Base-by-base conservation (phyloP, 1,140 invertebrate genomes). In the Drosophila grimshawi region DNA sequence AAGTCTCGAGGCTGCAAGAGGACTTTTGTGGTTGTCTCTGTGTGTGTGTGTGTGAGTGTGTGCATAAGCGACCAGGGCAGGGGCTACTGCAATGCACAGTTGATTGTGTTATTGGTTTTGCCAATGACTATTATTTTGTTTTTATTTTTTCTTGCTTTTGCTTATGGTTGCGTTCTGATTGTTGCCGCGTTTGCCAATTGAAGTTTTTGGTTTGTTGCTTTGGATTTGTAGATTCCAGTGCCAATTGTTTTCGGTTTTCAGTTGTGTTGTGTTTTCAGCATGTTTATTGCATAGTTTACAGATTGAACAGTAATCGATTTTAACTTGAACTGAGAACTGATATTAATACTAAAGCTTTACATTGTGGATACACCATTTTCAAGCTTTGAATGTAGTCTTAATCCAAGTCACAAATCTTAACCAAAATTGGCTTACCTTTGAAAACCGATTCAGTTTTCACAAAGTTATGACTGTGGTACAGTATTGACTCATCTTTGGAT, bases 41-140 rank as follows among this genome's bases (percentile, higher is more conserved):
- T 11, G 30, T 11, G 3, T 32, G 11, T 33, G 10, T 49, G 43
- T 43, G 6, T 41, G 39, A 33, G 6, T 48, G 57, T 64, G 19
- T 19, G 19, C 0, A 19, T 19, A 19, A 19, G 19, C 5, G 43
- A 10, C 10, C 11, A 35, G 45, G 27, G 19, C 27, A n/a, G 35
- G 27, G 11, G 27, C 43, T 8, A 56, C 64, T 70, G 79, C 80
- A 77, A 60, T 72, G 56, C 67, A 68, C 73, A 85, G 85, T 88
- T 82, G 83, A 88, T 88, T 88, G 85, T 88, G 74, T 88, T 89
- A 88, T 89, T 88, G 85, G 85, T 88, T 88, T 88, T 88, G 85
- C 73, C 80, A 78, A 88, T 88, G 83, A 89, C 73, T 37, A 37
- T 7, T 2, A 7, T 37, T 37, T 8, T n/a, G 10, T n/a, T n/a